These are phyloP conservation scores for Chymomyza amoena DNA, from an alignment of 2,888 invertebrate species.

Conservation along the genomic window DNA sequence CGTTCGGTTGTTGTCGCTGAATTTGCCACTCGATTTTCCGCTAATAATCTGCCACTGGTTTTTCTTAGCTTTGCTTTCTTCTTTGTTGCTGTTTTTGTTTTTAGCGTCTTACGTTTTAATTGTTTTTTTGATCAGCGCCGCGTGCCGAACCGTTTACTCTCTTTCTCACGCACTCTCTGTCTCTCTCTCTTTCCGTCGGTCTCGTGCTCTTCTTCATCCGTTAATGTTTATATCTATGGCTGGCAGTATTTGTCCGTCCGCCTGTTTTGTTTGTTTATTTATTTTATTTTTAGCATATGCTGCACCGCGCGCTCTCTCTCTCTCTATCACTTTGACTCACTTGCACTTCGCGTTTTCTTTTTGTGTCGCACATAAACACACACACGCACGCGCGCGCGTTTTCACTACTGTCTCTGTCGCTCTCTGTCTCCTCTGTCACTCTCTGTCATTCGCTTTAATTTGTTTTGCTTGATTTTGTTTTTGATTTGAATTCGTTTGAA, in stretches of 20 bases:
- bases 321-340: not conserved
- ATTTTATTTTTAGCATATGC: not conserved
- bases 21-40: not conserved
- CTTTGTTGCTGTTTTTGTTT: slow-evolving; percentile 10
- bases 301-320: slow-evolving; percentile 7
- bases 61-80: slow-evolving; percentile 4
- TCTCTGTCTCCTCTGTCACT: not conserved
- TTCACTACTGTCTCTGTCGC: not conserved
- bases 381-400: not conserved
- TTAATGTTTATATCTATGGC: too few relatives aligned
- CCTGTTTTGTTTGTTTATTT: slow-evolving; percentile 33
- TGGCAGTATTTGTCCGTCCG: not conserved
- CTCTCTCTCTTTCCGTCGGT: too few relatives aligned
- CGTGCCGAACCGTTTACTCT: slow-evolving; percentile 28
- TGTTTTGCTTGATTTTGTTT: slow-evolving; percentile 5
- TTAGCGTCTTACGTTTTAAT: slow-evolving; percentile 27
- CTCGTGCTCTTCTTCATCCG: too few relatives aligned
- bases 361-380: slow-evolving; percentile 1
- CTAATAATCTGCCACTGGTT: not conserved
- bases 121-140: slow-evolving; percentile 41
- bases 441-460: slow-evolving; percentile 6
- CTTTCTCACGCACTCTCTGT: not conserved
- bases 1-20: not conserved
- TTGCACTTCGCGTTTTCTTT: slow-evolving; percentile 5
- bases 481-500: not conserved